Conservation (phyloP, 2,888 invertebrate species). For the Hemithea aestivaria region DNA sequence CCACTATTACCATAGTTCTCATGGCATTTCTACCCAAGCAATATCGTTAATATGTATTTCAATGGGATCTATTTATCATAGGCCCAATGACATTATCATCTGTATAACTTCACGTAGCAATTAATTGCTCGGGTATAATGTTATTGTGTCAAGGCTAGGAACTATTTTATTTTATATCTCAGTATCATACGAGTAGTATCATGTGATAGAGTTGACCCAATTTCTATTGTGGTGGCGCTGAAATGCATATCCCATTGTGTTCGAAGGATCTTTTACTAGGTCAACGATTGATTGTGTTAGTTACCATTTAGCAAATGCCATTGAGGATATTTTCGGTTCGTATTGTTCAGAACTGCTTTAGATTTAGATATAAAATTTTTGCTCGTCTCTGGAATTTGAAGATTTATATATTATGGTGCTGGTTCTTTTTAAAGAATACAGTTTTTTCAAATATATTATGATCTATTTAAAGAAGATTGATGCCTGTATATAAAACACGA, state of each 20-base stretch:
- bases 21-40: conserved; percentile 16
- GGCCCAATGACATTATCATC: conserved; percentile 51
- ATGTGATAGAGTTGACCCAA: conserved; percentile 51
- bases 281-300: conserved; percentile 6
- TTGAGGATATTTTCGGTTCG: neutral
- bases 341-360: neutral
- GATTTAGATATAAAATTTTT: too few relatives aligned
- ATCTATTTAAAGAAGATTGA: too few relatives aligned
- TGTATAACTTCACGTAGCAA: conserved; percentile 48
- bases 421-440: too few relatives aligned
- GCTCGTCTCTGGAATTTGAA: too few relatives aligned
- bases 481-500: too few relatives aligned
- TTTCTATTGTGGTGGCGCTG: conserved; percentile 38
- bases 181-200: too few relatives aligned
- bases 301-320: conserved; percentile 5
- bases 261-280: conserved; percentile 15
- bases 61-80: conserved; percentile 44
- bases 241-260: conserved; percentile 20
- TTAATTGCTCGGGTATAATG: conserved; percentile 71
- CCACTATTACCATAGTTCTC: conserved; percentile 6
- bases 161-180: conserved; percentile 46
- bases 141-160: conserved; percentile 69
- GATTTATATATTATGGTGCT: too few relatives aligned
- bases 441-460: too few relatives aligned
- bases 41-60: conserved; percentile 23